Percentiles rank a stretch among this genome's conserved stretches.
These are phyloP conservation scores for Heteractis magnifica DNA, from an alignment of 92 coral and sea anemone species.

Conservation along the genomic window DNA sequence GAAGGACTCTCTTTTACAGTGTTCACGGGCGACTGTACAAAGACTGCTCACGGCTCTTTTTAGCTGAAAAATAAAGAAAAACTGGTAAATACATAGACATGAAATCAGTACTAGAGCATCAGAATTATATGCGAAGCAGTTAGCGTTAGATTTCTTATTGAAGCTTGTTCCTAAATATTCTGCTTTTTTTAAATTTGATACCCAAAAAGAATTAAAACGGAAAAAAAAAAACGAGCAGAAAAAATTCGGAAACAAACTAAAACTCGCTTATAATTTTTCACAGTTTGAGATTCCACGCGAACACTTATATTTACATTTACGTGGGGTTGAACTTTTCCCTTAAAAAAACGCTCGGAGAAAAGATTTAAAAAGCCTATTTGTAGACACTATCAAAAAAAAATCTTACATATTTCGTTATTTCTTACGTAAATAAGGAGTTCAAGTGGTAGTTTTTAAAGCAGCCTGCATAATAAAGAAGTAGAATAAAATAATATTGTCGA, in stretches of 20 bases:
- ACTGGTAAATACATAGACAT: not conserved
- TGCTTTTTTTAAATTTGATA: not conserved
- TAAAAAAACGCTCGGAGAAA: not conserved
- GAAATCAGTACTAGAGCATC: not conserved
- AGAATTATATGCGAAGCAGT: too few relatives aligned
- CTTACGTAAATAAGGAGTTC: too few relatives aligned
- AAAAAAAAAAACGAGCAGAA: not conserved
- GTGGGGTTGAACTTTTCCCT: not conserved
- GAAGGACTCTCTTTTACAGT: conserved; percentile 51
- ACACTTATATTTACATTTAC: not conserved
- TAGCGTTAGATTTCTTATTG: not conserved
- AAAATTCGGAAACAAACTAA: not conserved
- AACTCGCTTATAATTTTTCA: not conserved
- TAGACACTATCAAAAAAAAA: not conserved
- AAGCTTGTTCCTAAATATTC: not conserved
- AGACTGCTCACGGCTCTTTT: conserved; percentile 40
- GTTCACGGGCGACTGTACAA: conserved; percentile 56
- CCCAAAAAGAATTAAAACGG: not conserved
- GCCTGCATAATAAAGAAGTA: not conserved
- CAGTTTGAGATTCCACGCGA: not conserved
- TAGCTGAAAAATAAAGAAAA: conserved; percentile 28
- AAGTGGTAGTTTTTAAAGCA: too few relatives aligned
- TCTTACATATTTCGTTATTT: too few relatives aligned
- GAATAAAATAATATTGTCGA: not conserved
- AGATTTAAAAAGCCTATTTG: not conserved